Evolutionary conservation across 2,797 vertebrate species (phyloP), one percentile per base, ranked within the genome.

Genomic region (Galagoides demidoff): DNA sequence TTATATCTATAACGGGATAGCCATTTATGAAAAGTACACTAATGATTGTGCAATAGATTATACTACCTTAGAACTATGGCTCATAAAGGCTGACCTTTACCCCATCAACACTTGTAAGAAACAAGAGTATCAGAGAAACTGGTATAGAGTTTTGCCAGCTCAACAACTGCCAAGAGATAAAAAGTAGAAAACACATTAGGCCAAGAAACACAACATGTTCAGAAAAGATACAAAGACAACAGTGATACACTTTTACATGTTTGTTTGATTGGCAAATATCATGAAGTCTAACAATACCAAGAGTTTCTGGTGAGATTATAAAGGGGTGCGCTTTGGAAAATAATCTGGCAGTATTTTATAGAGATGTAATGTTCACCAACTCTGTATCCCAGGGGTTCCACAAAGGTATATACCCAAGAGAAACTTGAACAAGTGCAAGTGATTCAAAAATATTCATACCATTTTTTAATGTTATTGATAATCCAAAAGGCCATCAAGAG

Each of bases 11-110:
- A 34, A n/a, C 19, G 1, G 3, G 8, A 66, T 78, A 94, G 78
- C 83, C 52, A 83, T 68, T 78, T 52, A 10, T 29, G 45, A 49
- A 85, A 66, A 77, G 76, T 43, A 61, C 37, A 59, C 59, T 19
- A 49, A 39, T 23, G 22, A 37, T 68, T n/a, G 77, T 11, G 34
- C 23, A 71, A 76, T 2, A 76, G 43, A 31, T 23, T 77, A 23
- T 13, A 23, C n/a, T 52, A 88, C 66, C 71, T 84, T 55, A 81
- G 76, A 71, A 74, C 27, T 52, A 71, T 27, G 71, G 37, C 37
- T 85, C 64, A 89, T 82, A 94, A 85, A 88, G 68, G 59, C 2
- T 81, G 49, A 73, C 85, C 89, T 94, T 89, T 76, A 68, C 37
- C 43, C 64, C 74, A 79, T 59, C 22, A 92, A 89, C 92, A 74